Evolutionary conservation across 2,113 vertebrate species (phyloP).

Genomic region (Crocuta crocuta): DNA sequence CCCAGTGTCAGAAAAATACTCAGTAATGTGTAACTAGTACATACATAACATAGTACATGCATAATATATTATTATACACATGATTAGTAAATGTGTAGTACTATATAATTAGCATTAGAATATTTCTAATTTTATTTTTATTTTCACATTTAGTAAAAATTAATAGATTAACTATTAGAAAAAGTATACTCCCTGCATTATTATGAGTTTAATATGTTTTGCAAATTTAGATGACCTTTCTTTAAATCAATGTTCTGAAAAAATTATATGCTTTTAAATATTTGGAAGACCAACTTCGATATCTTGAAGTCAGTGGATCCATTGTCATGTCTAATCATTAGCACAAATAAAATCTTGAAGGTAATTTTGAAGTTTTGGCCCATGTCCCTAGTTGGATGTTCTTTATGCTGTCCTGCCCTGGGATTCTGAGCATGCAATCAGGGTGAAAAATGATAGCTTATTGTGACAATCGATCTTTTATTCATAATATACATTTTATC

Average conservation of each 20-base stretch:
- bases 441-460: not conserved
- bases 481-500: not conserved
- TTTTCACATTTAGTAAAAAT: not conserved
- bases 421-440: not conserved
- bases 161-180: not conserved
- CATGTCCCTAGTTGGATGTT: not conserved
- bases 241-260: not conserved
- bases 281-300: not conserved
- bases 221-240: not conserved
- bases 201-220: not conserved
- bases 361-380: not conserved
- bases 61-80: not conserved
- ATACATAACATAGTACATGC: not conserved
- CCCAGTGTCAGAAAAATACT: not conserved
- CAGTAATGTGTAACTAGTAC: not conserved
- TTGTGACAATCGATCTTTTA: not conserved
- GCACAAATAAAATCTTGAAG: slow-evolving; percentile 13
- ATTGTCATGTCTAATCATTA: not conserved
- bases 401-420: not conserved
- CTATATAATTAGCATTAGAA: not conserved
- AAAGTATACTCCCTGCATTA: not conserved
- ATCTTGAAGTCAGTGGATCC: not conserved
- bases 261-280: not conserved
- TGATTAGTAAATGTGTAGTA: not conserved
- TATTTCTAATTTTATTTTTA: not conserved